Evolutionary conservation across 2,113 vertebrate genomes (phyloP).

Genomic region (Vombatus ursinus): DNA sequence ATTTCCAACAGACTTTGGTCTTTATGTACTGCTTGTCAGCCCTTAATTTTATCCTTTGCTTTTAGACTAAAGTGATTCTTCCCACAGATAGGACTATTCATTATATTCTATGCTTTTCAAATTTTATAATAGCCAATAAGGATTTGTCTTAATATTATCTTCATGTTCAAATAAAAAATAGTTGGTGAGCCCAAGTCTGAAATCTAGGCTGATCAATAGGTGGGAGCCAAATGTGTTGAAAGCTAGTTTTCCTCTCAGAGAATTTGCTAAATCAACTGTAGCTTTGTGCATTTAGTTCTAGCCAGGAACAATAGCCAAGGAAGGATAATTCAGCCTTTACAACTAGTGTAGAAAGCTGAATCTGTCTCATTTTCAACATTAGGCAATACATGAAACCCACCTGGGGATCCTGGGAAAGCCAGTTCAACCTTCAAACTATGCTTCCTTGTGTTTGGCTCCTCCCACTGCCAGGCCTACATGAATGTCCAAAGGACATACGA

Average conservation of each 20-base stretch:
- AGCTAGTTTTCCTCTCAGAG: slow-evolving; percentile 71
- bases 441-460: slow-evolving; percentile 84
- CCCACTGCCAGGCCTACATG: slow-evolving; percentile 80
- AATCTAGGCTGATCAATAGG: slow-evolving; percentile 47
- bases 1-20: slow-evolving; percentile 52
- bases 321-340: slow-evolving; percentile 84
- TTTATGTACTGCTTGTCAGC: background rate
- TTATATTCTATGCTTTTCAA: slow-evolving; percentile 17
- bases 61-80: slow-evolving; percentile 38
- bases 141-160: background rate
- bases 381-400: slow-evolving; percentile 91
- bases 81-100: slow-evolving; percentile 36
- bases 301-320: slow-evolving; percentile 78
- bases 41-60: slow-evolving; percentile 6
- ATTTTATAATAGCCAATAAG: background rate
- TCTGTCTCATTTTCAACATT: slow-evolving; percentile 85
- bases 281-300: slow-evolving; percentile 82
- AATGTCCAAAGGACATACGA: slow-evolving; percentile 84
- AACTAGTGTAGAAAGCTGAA: slow-evolving; percentile 78
- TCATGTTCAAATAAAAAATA: background rate
- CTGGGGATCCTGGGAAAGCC: slow-evolving; percentile 89
- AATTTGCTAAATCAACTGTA: slow-evolving; percentile 77
- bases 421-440: slow-evolving; percentile 79
- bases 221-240: slow-evolving; percentile 65
- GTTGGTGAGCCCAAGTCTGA: slow-evolving; percentile 19